phyloP scores from a whole-genome alignment of 1,140 invertebrate species.

The Pteromalus puparum region DNA sequence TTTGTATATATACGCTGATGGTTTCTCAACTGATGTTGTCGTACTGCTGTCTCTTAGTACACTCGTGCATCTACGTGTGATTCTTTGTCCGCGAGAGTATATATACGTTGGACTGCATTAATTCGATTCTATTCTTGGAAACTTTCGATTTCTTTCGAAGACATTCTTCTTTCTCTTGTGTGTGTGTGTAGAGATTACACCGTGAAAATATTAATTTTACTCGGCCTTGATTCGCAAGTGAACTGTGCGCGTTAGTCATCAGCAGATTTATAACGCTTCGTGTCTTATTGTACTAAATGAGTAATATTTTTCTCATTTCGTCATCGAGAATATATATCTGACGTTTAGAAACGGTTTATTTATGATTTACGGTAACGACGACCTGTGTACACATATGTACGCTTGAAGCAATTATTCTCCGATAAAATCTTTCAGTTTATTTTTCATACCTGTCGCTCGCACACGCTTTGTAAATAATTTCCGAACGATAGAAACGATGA shows the following conservation, averaged over 20 bases:
- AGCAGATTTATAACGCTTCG: neutral
- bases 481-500: no score
- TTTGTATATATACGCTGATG: neutral
- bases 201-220: neutral
- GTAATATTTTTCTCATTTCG: neutral
- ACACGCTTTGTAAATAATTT: neutral
- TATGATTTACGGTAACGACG: neutral
- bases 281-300: neutral
- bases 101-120: neutral
- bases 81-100: no score
- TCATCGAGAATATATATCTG: neutral
- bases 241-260: neutral
- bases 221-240: neutral
- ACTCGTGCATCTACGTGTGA: no score
- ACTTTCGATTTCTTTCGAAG: constrained; percentile 19
- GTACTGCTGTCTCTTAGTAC: no score
- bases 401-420: no score
- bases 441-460: neutral
- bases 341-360: neutral
- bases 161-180: neutral
- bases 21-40: neutral
- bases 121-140: neutral
- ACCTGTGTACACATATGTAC: no score
- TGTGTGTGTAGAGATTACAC: neutral
- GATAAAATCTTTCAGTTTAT: neutral